Evolutionary conservation across 2,888 invertebrate species (phyloP).

Genomic region (Eupithecia insigniata): DNA sequence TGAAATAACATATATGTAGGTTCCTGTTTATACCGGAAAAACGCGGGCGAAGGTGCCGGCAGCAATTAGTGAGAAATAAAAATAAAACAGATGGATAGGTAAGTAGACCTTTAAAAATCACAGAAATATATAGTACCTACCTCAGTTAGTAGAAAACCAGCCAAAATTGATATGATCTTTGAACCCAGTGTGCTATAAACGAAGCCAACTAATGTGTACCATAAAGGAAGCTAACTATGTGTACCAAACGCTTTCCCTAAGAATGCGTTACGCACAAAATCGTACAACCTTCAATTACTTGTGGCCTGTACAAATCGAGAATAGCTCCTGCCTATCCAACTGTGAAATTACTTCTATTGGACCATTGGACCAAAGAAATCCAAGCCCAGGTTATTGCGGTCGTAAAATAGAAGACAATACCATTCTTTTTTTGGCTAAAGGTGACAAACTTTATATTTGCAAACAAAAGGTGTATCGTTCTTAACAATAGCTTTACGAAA

Average conservation of each 20-base stretch:
- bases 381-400: slow-evolving; percentile 30
- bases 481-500: slow-evolving; percentile 31
- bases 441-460: slow-evolving; percentile 38
- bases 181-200: not conserved
- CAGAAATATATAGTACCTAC: too few relatives aligned
- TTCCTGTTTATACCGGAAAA: too few relatives aligned
- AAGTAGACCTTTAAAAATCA: too few relatives aligned
- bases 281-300: slow-evolving; percentile 5
- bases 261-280: not conserved
- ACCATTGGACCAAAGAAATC: slow-evolving; percentile 34
- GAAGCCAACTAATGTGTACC: not conserved
- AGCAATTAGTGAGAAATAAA: too few relatives aligned
- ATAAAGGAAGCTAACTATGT: too few relatives aligned
- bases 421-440: slow-evolving; percentile 26
- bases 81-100: too few relatives aligned
- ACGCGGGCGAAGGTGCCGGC: too few relatives aligned
- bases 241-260: not conserved
- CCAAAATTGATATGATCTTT: not conserved
- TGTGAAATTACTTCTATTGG: slow-evolving; percentile 32
- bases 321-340: slow-evolving; percentile 27
- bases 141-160: not conserved
- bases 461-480: slow-evolving; percentile 7
- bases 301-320: slow-evolving; percentile 16
- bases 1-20: too few relatives aligned
- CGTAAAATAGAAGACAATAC: slow-evolving; percentile 39